Evolutionary conservation across 2,888 invertebrate species (phyloP), one percentile per base, ranked within the genome.

Genomic region (Watsonalla binaria): DNA sequence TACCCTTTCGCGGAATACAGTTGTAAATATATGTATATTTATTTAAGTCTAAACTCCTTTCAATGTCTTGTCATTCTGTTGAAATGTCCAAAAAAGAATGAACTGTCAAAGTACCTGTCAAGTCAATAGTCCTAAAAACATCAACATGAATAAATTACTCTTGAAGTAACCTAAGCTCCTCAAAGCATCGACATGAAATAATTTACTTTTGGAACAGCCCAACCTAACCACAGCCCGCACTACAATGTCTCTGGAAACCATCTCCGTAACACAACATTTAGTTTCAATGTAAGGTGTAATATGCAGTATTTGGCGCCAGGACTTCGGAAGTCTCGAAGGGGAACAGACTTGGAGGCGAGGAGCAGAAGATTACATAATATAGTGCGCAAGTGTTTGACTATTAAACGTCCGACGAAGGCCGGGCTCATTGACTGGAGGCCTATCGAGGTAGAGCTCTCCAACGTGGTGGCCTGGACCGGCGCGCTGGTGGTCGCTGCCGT

Each of bases 381-480:
- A 11, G 42, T 42, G 11, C 42, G 42, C 11, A 42, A 11, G 4
- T 42, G 11, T 42, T 11, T 42, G 11, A 42, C 8, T 11, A 11
- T 42, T 1, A 42, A 42, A 11, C 42, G 42, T 8, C 42, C 7
- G 11, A 11, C 11, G 8, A 42, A 42, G 11, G 5, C 42, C 42
- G 42, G 42, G 9, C 48, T 42, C 0, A 46, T 46, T 0, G 53
- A 50, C 0, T 62, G 54, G 37, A 48, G 35, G 60, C 53, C 45
- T 0, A 24, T 52, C 6, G 56, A 61, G 7, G 13, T 61, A 0
- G 49, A 59, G 15, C 11, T 75, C 0, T 59, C 62, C 15, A 54
- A 57, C 4, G 0, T 74, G 0, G 52, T 78, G 6, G 70, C 72
- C 0, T 75, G 72, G 69, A 65, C 68, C 0, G 80, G 78, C 0